Evolutionary conservation across 2,113 vertebrate species (phyloP), one percentile per base, ranked within the genome.

Genomic region (Muntiacus reevesi): DNA sequence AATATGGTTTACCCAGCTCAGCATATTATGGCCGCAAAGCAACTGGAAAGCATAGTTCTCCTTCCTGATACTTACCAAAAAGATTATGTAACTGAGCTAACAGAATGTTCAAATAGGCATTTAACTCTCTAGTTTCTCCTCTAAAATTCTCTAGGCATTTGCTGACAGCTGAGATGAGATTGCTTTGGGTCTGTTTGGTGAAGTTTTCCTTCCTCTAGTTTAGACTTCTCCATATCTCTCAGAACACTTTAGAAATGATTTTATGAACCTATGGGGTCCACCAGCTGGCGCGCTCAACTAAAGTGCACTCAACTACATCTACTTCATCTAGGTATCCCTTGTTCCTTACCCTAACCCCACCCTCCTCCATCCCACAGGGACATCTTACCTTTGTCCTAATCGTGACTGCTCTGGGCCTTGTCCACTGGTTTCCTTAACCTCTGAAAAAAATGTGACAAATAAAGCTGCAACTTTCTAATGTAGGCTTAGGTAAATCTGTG

Each of bases 81-180:
- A 84, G 45, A 91, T n/a, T 71, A 87, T 47, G 40, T n/a, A 90
- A 90, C 83, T 55, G 55, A 87, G 40, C 36, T 87, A 93, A 95
- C 40, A 95, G 47, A 96, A 87, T 94, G 76, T 82, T 67, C 62
- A 95, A 47, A 33, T 59, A 87, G 50, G 23, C 33, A 59, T 84
- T 55, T 82, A 57, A 62, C 52, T 40, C 64, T 62, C 76, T 59
- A 57, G 94, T 11, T 97, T 96, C 47, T 97, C 78, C 17, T 82
- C n/a, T 50, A 57, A 67, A 52, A 7, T 2, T 97, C 82, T 96
- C 33, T 96, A 99, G 99, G 99, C 99, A 83, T 99, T 99, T 99
- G 98, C 99, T 97, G 99, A 99, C 97, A 99, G 97, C 76, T 99
- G 99, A 97, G 99, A 99, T 97, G 99, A 99, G 93, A 84, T 99